Conservation (phyloP, 2,888 invertebrate genomes). For the Acrobasis suavella region DNA sequence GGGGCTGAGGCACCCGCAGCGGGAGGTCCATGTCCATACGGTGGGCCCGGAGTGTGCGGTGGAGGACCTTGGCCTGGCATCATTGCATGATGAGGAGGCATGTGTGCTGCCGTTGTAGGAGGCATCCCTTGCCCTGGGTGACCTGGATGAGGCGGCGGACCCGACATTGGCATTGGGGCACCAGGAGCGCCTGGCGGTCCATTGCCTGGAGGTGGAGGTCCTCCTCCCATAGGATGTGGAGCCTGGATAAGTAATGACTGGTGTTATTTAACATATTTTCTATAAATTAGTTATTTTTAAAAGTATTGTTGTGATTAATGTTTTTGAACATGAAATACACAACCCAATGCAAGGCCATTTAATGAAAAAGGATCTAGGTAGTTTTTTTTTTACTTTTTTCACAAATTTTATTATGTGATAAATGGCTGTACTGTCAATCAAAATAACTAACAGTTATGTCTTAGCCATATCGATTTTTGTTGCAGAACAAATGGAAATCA, state of each 20-base stretch:
- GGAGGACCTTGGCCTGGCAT: conserved; percentile 60
- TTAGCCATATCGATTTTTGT: conserved; percentile 10
- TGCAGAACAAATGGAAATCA: background rate
- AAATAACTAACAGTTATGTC: background rate
- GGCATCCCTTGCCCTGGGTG: conserved; percentile 61
- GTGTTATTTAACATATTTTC: background rate
- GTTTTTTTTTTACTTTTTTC: too few species aligned
- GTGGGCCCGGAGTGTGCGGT: conserved; percentile 46
- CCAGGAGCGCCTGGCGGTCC: conserved; percentile 58
- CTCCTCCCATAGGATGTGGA: conserved; percentile 72
- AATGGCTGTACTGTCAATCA: background rate
- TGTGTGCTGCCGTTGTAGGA: conserved; percentile 47
- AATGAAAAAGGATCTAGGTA: too few species aligned
- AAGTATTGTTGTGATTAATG: too few species aligned
- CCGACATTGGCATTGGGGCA: conserved; percentile 48
- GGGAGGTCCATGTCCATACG: conserved; percentile 48
- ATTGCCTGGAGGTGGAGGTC: conserved; percentile 69
- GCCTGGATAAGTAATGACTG: conserved; percentile 42
- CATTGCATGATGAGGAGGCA: conserved; percentile 69
- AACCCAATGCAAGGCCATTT: too few species aligned
- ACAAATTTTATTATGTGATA: background rate
- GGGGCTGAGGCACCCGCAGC: conserved; percentile 42
- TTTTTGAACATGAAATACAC: too few species aligned
- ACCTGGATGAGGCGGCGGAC: conserved; percentile 70
- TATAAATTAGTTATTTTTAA: background rate